phyloP scores from a whole-genome alignment of 2,113 vertebrate genomes.

The Bothrops jararaca region DNA sequence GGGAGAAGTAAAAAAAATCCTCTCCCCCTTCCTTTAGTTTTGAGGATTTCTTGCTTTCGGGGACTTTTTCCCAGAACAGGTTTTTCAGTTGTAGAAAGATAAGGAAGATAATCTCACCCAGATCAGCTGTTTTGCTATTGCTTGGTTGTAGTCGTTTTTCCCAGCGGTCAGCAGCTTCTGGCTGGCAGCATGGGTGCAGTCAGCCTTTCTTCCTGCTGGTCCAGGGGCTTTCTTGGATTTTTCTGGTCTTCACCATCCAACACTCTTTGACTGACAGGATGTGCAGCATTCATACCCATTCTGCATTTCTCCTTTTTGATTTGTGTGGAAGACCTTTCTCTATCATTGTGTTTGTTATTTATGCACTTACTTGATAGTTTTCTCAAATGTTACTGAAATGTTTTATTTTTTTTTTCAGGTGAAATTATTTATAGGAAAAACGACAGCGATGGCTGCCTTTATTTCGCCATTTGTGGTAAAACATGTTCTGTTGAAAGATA shows the following conservation, averaged over 20 bases:
- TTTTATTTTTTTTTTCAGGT: conserved; percentile 36
- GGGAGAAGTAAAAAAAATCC: no score
- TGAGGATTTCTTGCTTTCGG: no score
- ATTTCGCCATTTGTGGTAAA: conserved; percentile 69
- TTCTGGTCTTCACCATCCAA: background rate
- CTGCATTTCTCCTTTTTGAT: background rate
- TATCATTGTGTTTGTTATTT: background rate
- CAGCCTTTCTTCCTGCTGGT: no score
- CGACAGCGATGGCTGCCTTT: conserved; percentile 73
- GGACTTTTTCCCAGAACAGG: no score
- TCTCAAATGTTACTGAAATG: accelerated
- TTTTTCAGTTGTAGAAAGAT: no score
- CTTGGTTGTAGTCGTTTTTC: no score
- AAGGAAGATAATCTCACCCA: no score
- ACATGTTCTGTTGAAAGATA: conserved; percentile 65
- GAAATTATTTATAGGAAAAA: conserved; percentile 70
- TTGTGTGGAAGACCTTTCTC: no score
- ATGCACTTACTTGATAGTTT: background rate
- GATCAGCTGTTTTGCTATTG: no score
- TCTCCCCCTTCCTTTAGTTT: no score
- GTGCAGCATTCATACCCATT: background rate
- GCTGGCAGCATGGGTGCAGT: no score
- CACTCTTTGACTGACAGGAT: background rate
- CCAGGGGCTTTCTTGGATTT: background rate
- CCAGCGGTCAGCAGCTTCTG: no score